These are phyloP conservation scores for Eulithis prunata DNA, from an alignment of 2,888 invertebrate genomes.

Conservation along the genomic window DNA sequence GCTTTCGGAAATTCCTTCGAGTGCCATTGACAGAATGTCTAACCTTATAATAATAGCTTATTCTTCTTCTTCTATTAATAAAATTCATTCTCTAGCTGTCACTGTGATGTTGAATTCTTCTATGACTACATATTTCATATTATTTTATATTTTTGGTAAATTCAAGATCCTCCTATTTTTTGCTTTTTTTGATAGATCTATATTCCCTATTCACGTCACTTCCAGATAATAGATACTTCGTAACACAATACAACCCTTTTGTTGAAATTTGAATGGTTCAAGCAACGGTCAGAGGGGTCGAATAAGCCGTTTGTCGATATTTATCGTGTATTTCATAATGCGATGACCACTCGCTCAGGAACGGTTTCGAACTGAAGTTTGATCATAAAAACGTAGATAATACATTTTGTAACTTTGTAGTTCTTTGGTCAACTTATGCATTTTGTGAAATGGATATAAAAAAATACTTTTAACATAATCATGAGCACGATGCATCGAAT, in stretches of 20 bases:
- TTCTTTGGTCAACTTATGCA: neutral
- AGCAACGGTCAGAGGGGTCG: constrained; percentile 43
- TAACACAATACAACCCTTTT: constrained; percentile 29
- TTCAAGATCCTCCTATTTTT: neutral
- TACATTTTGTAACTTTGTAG: neutral
- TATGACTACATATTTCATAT: too few relatives aligned
- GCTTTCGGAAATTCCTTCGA: constrained; percentile 10
- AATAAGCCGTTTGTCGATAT: constrained; percentile 46
- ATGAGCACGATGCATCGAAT: too few relatives aligned
- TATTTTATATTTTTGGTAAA: too few relatives aligned
- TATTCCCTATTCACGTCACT: neutral
- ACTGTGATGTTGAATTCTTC: too few relatives aligned
- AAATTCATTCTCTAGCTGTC: too few relatives aligned
- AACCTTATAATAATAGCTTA: neutral
- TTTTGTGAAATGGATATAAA: neutral
- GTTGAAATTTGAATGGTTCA: constrained; percentile 27
- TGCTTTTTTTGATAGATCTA: neutral
- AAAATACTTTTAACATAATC: neutral
- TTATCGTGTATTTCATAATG: constrained; percentile 37
- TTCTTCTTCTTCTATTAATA: too few relatives aligned
- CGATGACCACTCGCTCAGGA: constrained; percentile 44
- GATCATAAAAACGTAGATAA: constrained; percentile 10
- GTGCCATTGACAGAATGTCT: neutral
- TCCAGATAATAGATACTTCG: constrained; percentile 29
- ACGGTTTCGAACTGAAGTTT: constrained; percentile 31